Evolutionary conservation across 1,140 invertebrate genomes (phyloP), one percentile per base, ranked within the genome.

Genomic region (Drosophila miranda): DNA sequence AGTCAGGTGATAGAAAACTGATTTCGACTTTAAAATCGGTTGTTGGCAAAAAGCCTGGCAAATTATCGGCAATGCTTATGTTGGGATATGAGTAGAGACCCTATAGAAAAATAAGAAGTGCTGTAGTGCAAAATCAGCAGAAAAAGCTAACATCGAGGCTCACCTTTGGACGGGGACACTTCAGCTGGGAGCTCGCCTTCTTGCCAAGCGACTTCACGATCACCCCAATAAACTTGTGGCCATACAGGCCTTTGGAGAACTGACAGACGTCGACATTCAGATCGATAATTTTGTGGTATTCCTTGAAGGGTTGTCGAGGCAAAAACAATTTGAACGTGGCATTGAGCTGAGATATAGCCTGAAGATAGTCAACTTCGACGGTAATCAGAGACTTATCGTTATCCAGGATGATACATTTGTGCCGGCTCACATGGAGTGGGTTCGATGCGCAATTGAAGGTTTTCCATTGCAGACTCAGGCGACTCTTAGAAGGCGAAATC

Each of bases 121-220:
- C 6, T 5, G 16, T 19, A 0, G 7, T 34, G 3, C 16, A 0
- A 8, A 0, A 21, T 13, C 2, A 16, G 16, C 16, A 16, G 16
- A 0, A 0, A 11, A 6, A 11, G 13, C 23, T 26, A 26, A 0
- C 4, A 13, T 13, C 11, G 9, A 13, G 0, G 34, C 34, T 8
- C 16, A 78, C 67, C 68, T 70, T 81, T 11, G 44, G 58, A 19
- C 48, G 38, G 0, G 78, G 78, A 64, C 78, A 81, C 43, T 48
- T 81, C 3, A 46, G 14, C 1, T 64, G 54, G 8, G 42, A 9
- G 9, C 54, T 44, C 8, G 28, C 57, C 8, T 63, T 23, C 19
- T 34, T 60, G 3, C 34, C 19, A 4, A 81, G 59, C 1, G 57
- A 54, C 16, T 63, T 77, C 7, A 59, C 42, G 4, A 61, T 51